Percentiles rank a stretch among this genome's conserved stretches.
Conservation (phyloP, 2,113 vertebrate genomes). For the Apus apus region DNA sequence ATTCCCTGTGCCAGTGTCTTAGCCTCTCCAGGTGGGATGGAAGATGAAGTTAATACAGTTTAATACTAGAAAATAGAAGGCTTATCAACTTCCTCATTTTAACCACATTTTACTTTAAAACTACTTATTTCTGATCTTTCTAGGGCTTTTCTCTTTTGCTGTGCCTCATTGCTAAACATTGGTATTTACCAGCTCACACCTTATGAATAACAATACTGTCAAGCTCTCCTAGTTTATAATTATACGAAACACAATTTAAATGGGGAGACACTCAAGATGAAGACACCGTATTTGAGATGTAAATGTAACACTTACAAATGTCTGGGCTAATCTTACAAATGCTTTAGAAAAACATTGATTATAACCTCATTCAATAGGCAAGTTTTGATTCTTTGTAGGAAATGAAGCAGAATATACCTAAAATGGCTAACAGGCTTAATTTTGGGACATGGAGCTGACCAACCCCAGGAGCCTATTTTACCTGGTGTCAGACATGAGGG, state of each 20-base stretch:
- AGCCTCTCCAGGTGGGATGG: neutral
- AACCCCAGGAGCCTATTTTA: neutral
- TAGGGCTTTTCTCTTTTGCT: neutral
- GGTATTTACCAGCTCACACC: neutral
- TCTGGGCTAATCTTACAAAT: neutral
- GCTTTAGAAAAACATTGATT: neutral
- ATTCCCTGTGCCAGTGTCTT: neutral
- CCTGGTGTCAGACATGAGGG: accelerated
- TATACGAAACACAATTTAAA: neutral
- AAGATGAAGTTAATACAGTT: neutral
- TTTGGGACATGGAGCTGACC: neutral
- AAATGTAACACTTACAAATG: too few species aligned
- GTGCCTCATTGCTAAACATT: neutral
- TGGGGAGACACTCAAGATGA: neutral
- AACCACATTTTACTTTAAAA: neutral
- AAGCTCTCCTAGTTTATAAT: neutral
- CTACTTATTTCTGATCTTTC: neutral
- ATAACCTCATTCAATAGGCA: neutral
- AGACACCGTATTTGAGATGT: too few species aligned
- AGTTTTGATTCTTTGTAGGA: neutral
- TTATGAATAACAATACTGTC: constrained; percentile 3
- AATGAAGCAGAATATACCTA: neutral
- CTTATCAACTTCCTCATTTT: neutral
- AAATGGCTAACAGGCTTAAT: neutral
- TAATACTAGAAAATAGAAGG: neutral